Percentiles rank a stretch among this genome's conserved stretches.
phyloP scores from a whole-genome alignment of 2,113 vertebrate genomes.

The Brienomyrus longianalis region DNA sequence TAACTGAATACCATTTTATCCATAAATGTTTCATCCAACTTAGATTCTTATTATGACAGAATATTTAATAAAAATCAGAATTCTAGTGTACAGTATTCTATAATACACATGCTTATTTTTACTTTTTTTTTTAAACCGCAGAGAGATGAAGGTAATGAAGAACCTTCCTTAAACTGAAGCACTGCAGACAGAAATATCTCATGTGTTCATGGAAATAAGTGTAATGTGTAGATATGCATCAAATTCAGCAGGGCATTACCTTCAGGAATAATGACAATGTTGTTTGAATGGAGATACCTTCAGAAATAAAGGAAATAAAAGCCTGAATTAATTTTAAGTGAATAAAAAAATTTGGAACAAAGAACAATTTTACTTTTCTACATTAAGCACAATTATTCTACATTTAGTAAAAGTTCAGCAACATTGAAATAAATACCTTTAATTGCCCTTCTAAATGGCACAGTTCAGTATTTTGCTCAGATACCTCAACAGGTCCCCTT shows the following conservation, averaged over 20 bases:
- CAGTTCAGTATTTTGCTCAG: neutral
- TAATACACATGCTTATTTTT: neutral
- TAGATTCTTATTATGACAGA: neutral
- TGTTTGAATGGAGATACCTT: constrained; percentile 96
- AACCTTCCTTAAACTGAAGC: neutral
- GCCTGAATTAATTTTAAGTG: neutral
- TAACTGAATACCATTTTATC: neutral
- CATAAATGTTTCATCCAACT: neutral
- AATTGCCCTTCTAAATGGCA: neutral
- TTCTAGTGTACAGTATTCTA: neutral
- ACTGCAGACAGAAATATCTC: neutral
- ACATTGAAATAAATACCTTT: neutral
- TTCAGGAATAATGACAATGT: constrained; percentile 90
- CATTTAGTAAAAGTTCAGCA: neutral
- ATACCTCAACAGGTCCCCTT: neutral
- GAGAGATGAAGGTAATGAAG: neutral
- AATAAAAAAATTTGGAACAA: neutral
- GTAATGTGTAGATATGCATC: neutral
- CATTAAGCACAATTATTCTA: neutral
- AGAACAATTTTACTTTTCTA: neutral
- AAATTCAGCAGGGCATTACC: constrained; percentile 57
- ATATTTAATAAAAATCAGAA: neutral
- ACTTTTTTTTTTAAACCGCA: neutral
- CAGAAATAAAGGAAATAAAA: constrained; percentile 26
- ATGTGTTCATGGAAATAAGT: neutral